Base-by-base conservation (phyloP, 2,888 invertebrate species). In the Priapulus caudatus region DNA sequence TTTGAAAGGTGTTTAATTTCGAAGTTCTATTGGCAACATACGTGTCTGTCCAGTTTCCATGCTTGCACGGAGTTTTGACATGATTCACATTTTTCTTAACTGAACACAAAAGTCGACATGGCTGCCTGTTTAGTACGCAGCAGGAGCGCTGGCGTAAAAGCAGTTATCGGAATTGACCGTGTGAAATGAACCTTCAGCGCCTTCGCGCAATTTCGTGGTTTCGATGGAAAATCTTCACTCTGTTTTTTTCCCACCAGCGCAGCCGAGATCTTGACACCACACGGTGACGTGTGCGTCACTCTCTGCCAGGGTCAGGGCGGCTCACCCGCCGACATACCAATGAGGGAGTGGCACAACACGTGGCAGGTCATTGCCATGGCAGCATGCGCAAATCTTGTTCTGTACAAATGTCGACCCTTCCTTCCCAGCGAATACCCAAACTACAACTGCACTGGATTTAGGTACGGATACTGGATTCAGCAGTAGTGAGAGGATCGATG, bases 281-380 rank as follows among this genome's bases (percentile, higher is more conserved):
- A 55, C 47, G 70, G 70, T 21, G 54, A 63, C 45, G 62, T 77
- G 45, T 60, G 74, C 52, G 71, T 78, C 55, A 72, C 76, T 23
- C 63, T 78, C 24, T 77, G 77, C 59, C 71, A 73, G 60, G 78
- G 78, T 47, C 78, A 78, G 66, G 78, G 78, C 53, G 78, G 76
- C 3, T 75, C 75, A 10, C 64, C 69, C 48, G 64, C 67, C 21
- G 77, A 77, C 57, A 43, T 44, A 50, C 65, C 66, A 58, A 59
- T 60, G 57, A 70, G 75, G 59, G 67, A 66, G 5, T 76, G 74
- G 73, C 71, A 72, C 56, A 75, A 78, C 66, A 72, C 74, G 16
- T 78, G 78, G 78, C 74, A 78, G 66, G 63, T 67, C n/a, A 71
- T 71, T 54, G 75, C 75, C 63, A 75, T 77, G 75, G 77, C 77